Percentiles rank a stretch among this genome's conserved stretches.
These are phyloP conservation scores for Barypeithes pellucidus DNA, from an alignment of 2,888 invertebrate genomes.

Conservation along the genomic window DNA sequence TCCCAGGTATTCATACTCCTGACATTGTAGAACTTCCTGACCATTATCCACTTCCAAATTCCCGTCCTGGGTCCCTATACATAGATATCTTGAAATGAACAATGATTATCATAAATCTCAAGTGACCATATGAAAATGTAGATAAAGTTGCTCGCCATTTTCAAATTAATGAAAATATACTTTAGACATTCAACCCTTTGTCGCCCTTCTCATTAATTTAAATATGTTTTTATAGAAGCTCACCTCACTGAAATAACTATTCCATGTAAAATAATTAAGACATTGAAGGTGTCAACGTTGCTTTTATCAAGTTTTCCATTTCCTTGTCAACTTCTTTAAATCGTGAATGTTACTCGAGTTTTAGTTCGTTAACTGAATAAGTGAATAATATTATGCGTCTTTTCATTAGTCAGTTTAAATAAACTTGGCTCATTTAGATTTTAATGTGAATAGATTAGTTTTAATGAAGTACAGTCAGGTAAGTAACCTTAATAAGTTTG, in stretches of 20 bases:
- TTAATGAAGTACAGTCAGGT: conserved; percentile 1
- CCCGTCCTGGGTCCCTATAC: too few species aligned
- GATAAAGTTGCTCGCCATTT: too few species aligned
- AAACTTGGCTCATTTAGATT: conserved; percentile 9
- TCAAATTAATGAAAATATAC: too few species aligned
- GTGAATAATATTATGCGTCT: background rate
- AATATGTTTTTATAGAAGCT: background rate
- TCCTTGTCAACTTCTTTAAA: background rate
- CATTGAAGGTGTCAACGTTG: background rate
- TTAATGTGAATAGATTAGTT: background rate
- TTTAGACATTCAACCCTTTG: too few species aligned
- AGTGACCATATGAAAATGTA: too few species aligned
- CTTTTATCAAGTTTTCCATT: background rate
- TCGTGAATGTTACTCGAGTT: background rate
- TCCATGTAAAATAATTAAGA: background rate
- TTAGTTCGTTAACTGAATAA: conserved; percentile 8
- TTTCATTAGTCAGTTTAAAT: background rate
- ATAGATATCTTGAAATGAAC: too few species aligned
- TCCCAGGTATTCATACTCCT: too few species aligned
- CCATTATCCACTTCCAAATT: too few species aligned
- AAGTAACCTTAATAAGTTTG: background rate
- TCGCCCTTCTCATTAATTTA: background rate
- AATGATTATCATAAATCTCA: too few species aligned
- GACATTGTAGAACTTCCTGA: too few species aligned
- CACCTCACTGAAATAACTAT: background rate